Conservation (phyloP, 2,888 invertebrate genomes). For the Drosophila setosimentum region DNA sequence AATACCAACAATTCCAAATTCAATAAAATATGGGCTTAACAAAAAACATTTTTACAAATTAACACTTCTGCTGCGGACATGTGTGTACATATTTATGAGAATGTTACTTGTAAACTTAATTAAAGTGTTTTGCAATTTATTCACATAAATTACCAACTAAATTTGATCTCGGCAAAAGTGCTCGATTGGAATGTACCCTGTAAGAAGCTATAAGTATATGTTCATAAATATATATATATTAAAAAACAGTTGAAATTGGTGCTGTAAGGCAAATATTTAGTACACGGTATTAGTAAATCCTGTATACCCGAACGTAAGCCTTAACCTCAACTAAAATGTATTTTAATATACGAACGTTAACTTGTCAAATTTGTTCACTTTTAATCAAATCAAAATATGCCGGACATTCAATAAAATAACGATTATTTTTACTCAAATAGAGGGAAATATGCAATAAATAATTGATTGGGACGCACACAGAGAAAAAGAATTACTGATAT, state of each 20-base stretch:
- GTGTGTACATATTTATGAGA: constrained; percentile 5
- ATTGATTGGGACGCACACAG: constrained; percentile 26
- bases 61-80: constrained; percentile 44
- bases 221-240: background rate
- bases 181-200: background rate
- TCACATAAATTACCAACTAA: constrained; percentile 16
- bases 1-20: constrained; percentile 10
- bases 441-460: constrained; percentile 40
- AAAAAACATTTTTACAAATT: constrained; percentile 59
- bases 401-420: constrained; percentile 14
- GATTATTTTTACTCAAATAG: background rate
- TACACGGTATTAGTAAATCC: background rate
- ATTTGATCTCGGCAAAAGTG: background rate
- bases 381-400: constrained; percentile 67
- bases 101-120: constrained; percentile 47
- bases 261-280: background rate
- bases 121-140: constrained; percentile 52
- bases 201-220: background rate
- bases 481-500: background rate
- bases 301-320: background rate
- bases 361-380: constrained; percentile 51
- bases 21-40: constrained; percentile 25
- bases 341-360: constrained; percentile 45
- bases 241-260: background rate
- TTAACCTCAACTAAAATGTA: background rate